A percentile compares a stretch with the other conserved stretches of the same genome.
Evolutionary conservation across 2,888 invertebrate genomes (phyloP).

Genomic region (Lochmaea capreae): DNA sequence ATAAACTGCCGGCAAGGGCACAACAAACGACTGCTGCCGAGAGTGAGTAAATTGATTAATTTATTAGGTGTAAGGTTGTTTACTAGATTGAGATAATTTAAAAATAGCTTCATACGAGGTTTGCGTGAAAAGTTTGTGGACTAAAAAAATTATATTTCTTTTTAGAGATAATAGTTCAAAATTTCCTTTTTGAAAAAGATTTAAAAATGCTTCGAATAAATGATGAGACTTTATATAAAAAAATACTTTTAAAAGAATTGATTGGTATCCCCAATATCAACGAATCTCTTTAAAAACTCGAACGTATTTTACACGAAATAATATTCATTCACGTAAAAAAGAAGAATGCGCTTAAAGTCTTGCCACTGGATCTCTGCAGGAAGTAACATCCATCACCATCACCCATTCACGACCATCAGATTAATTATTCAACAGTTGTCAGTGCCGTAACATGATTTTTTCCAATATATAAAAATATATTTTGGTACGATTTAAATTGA

Average conservation of each 20-base stretch:
- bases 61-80: constrained; percentile 13
- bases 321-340: neutral
- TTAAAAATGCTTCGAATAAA: no score
- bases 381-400: constrained; percentile 9
- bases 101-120: neutral
- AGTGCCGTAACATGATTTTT: neutral
- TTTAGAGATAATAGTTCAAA: no score
- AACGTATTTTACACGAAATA: neutral
- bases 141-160: no score
- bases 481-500: neutral
- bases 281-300: neutral
- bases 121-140: neutral
- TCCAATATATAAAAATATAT: neutral
- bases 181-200: no score
- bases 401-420: constrained; percentile 7
- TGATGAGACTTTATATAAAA: no score
- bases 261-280: neutral
- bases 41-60: constrained; percentile 52
- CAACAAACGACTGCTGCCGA: constrained; percentile 54
- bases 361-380: neutral
- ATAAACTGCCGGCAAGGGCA: constrained; percentile 57
- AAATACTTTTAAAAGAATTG: no score
- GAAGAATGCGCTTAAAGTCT: neutral
- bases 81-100: neutral
- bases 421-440: neutral